phyloP scores from a whole-genome alignment of 2,888 invertebrate species.

The Nematopogon swammerdamellus region DNA sequence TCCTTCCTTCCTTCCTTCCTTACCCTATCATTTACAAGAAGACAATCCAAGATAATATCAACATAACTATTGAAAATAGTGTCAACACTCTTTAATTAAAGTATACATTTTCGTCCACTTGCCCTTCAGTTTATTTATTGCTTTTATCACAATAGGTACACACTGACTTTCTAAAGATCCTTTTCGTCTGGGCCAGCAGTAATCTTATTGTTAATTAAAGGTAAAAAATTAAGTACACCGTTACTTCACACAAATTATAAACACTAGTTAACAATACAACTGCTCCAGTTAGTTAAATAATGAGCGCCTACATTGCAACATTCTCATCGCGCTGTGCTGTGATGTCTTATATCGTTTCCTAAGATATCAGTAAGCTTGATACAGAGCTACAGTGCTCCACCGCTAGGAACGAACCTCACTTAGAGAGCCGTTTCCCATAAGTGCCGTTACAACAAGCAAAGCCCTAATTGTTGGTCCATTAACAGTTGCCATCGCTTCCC shows the following conservation, averaged over 20 bases:
- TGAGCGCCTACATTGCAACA: too few relatives aligned
- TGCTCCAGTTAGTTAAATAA: background rate
- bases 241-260: background rate
- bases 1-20: background rate
- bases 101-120: background rate
- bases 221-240: background rate
- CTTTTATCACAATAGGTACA: background rate
- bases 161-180: background rate
- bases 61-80: background rate
- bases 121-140: background rate
- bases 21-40: background rate
- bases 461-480: too few relatives aligned
- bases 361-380: too few relatives aligned
- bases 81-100: background rate
- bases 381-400: too few relatives aligned
- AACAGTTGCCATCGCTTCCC: too few relatives aligned
- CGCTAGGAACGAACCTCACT: too few relatives aligned
- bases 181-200: background rate
- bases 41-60: background rate
- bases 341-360: too few relatives aligned
- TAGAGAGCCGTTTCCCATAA: too few relatives aligned
- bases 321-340: too few relatives aligned
- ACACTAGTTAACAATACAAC: background rate
- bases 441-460: too few relatives aligned
- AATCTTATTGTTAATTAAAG: background rate